phyloP scores from a whole-genome alignment of 2,113 vertebrate species.

The Lanius collurio region DNA sequence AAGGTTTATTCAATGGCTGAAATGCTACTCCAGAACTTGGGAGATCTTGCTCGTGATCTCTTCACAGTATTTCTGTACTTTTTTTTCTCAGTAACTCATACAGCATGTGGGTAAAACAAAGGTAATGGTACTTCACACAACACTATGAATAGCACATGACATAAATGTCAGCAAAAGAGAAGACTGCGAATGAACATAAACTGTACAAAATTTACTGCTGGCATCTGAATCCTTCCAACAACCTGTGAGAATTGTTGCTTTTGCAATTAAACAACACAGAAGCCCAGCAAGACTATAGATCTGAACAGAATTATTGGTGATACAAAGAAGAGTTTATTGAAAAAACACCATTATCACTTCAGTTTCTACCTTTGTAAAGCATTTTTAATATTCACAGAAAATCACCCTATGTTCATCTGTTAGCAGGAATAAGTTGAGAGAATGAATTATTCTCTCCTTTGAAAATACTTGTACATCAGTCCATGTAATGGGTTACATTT shows the following conservation, averaged over 20 bases:
- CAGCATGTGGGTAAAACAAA: neutral
- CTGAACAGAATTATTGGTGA: neutral
- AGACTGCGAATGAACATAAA: neutral
- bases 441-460: neutral
- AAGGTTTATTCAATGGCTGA: neutral
- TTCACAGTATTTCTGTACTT: neutral
- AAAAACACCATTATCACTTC: neutral
- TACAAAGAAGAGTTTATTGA: neutral
- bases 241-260: neutral
- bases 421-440: neutral
- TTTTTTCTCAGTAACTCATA: neutral
- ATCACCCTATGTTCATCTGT: neutral
- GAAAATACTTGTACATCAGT: neutral
- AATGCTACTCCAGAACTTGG: neutral
- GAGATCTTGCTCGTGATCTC: neutral
- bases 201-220: neutral
- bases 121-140: neutral
- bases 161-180: neutral
- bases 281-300: neutral
- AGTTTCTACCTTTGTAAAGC: neutral
- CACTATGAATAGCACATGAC: neutral
- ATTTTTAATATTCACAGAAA: neutral
- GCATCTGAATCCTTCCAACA: neutral
- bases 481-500: neutral
- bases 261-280: neutral